Base-by-base conservation (phyloP, 2,797 vertebrate genomes). In the Dermochelys coriacea region DNA sequence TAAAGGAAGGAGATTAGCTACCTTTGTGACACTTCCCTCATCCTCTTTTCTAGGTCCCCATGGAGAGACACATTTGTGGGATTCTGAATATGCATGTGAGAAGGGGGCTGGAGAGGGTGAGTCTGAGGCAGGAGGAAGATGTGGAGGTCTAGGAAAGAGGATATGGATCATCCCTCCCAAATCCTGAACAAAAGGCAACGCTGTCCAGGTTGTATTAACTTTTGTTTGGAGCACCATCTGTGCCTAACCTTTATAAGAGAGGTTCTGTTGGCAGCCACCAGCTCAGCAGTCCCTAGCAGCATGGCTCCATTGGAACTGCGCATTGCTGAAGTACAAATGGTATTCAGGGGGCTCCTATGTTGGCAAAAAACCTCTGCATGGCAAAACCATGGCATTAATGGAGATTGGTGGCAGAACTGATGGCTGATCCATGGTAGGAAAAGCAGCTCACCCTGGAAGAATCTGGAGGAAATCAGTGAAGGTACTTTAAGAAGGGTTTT, bases 151-250 rank as follows among this genome's bases (percentile, higher is more conserved):
- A 75, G 78, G 54, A 51, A 81, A 55, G 34, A 14, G 59, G 59
- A 85, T 59, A 55, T 57, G 51, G 49, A 91, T 61, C 50, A 59
- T 91, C 25, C 59, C 27, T 85, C 75, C n/a, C 75, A 77, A 81
- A 81, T 25, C 16, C 85, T 88, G 64, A 87, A 88, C 84, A 93
- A 51, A 51, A 85, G 91, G 94, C 93, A 11, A 74, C 47, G 95
- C 3, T 64, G 59, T 50, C 79, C 23, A 45, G 90, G 74, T 59
- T 8, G 87, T 88, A 93, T 85, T 75, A 71, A 91, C 91, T 37
- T 68, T 68, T 68, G 5, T 21, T 64, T 23, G 34, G 16, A 37
- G n/a, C n/a, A 23, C 5, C 10, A 41, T 37, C 19, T 23, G n/a
- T 68, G 64, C 64, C 64, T 21, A 12, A 68, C 19, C n/a, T 10